Base-by-base conservation (phyloP, 2,888 invertebrate species). In the Acanthosepion lycidas region DNA sequence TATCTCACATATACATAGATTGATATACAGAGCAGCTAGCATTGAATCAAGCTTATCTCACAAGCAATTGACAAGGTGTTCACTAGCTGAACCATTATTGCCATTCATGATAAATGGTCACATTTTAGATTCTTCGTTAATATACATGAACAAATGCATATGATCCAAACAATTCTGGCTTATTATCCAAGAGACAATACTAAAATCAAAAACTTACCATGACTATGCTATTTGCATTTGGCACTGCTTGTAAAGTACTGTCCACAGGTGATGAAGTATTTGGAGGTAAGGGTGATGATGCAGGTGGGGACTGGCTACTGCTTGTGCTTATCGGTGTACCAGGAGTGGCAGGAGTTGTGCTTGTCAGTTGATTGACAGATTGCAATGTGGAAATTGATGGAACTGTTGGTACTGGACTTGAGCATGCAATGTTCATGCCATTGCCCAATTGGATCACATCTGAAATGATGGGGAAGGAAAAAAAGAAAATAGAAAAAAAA, bases 201-300 rank as follows among this genome's bases (percentile, higher is more conserved):
- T 59, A 48, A 53, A 78, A 55, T 48, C 6, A 5, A n/a, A n/a
- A 26, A 51, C 93, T 94, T 93, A 94, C 94, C 94, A 94, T 94
- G n/a, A 94, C 51, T 93, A 94, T 94, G 53, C 53, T 93, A 51
- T 93, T 64, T 78, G 55, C 94, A 94, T 94, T 94, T 51, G 93
- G 94, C n/a, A 94, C 94, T 28, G 94, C 33, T 55, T 53, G 59
- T 94, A 64, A 64, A 55, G 94, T 48, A 64, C 33, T 55, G 64
- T 48, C 55, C 51, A 15, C 94, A 42, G 94, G 55, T 26, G 94
- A 94, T 64, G 94, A 33, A n/a, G 48, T n/a, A 48, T 94, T 59
- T 94, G 64, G 94, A n/a, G 59, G 64, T 55, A 94, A 55, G 15
- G 94, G 64, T 64, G 94, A 94, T 94, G 64, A 48, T 64, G 59